Percentiles rank a stretch among this genome's conserved stretches.
Evolutionary conservation across 30 jellyfish, hydroid and myxozoan genomes (phyloP).

Genomic region (Nemopilema nomurai): DNA sequence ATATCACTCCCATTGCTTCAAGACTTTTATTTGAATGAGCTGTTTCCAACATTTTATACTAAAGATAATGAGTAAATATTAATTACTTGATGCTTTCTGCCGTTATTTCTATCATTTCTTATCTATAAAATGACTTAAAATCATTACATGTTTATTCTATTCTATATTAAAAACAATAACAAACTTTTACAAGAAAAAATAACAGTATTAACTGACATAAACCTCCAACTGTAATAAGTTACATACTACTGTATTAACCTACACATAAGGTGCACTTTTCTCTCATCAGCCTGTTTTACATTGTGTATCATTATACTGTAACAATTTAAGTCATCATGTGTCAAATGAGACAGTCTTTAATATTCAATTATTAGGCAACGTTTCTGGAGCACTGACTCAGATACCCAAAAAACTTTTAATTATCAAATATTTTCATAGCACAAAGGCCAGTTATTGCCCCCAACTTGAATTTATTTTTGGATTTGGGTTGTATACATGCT

Average conservation of each 20-base stretch:
- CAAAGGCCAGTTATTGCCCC: not conserved
- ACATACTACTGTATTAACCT: not conserved
- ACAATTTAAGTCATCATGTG: not conserved
- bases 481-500: not conserved
- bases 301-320: not conserved
- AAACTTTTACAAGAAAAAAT: not conserved
- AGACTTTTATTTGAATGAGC: constrained; percentile 12
- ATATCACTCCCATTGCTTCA: not conserved
- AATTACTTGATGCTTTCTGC: not conserved
- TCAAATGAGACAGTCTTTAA: not conserved
- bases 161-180: not conserved
- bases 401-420: not conserved
- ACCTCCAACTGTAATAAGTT: not conserved
- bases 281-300: not conserved
- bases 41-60: constrained; percentile 20
- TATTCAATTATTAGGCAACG: not conserved
- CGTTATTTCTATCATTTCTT: not conserved
- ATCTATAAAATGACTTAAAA: not conserved
- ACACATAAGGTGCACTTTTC: not conserved
- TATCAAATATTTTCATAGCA: not conserved
- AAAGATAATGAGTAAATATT: not conserved
- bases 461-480: not conserved
- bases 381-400: not conserved
- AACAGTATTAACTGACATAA: not conserved
- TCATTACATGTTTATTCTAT: not conserved